Evolutionary conservation across 2,888 invertebrate species (phyloP).

Genomic region (Teinopalpus imperialis): DNA sequence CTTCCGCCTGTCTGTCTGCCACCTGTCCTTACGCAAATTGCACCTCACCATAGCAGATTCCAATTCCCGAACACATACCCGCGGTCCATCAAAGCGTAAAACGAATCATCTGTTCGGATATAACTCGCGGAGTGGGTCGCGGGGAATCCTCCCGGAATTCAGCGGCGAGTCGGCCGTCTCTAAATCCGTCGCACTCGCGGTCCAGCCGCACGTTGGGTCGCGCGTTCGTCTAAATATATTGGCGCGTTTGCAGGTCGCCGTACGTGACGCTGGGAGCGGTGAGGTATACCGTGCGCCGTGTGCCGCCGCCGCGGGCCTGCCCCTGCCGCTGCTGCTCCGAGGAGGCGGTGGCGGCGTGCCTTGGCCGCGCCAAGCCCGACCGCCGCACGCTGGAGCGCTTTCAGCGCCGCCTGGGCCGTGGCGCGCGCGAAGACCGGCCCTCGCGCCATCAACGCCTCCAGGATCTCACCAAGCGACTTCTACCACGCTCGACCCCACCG

Average conservation of each 20-base stretch:
- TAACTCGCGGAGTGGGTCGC: constrained; percentile 68
- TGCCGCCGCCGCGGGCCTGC: constrained; percentile 82
- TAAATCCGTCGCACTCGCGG: constrained; percentile 77
- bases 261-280: constrained; percentile 87
- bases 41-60: constrained; percentile 36
- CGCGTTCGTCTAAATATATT: constrained; percentile 57
- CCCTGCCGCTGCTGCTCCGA: constrained; percentile 81
- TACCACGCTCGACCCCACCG: constrained; percentile 78
- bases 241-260: constrained; percentile 69
- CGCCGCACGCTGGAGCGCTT: constrained; percentile 91
- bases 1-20: constrained; percentile 78
- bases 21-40: constrained; percentile 47
- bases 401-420: constrained; percentile 88
- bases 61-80: constrained; percentile 27
- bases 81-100: constrained; percentile 47
- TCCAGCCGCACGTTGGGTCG: constrained; percentile 64
- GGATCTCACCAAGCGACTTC: constrained; percentile 90
- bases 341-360: constrained; percentile 79
- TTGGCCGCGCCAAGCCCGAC: constrained; percentile 75
- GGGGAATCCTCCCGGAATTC: constrained; percentile 78
- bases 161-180: constrained; percentile 63
- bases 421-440: constrained; percentile 75
- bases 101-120: constrained; percentile 61
- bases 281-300: constrained; percentile 86
- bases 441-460: constrained; percentile 86